Conservation (phyloP, 2,797 vertebrate species). For the Tolypeutes matacus region DNA sequence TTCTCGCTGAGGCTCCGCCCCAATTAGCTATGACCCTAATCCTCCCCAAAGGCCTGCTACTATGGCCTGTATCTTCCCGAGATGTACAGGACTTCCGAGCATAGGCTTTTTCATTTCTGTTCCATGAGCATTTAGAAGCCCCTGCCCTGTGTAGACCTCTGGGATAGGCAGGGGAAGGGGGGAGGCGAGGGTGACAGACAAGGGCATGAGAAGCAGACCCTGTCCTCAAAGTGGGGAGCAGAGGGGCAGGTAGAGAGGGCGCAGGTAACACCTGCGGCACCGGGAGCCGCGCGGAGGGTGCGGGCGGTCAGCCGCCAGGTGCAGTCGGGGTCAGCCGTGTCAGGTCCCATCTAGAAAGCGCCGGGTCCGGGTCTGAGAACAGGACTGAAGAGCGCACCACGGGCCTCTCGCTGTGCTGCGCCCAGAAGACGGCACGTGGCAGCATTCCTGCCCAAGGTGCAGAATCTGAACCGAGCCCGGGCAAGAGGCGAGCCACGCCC, state of each 20-base stretch:
- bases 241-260: not conserved
- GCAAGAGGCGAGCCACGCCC: not conserved
- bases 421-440: not conserved
- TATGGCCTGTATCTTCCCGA: not conserved
- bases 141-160: not conserved
- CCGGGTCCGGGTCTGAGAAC: not conserved
- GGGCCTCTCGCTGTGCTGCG: not conserved
- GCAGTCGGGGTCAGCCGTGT: not conserved
- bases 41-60: not conserved
- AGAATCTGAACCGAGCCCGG: not conserved
- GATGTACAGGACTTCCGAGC: not conserved
- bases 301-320: not conserved
- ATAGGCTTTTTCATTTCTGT: not conserved
- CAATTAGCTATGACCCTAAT: not conserved
- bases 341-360: not conserved
- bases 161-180: not conserved
- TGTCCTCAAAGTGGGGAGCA: not conserved
- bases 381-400: not conserved
- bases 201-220: not conserved
- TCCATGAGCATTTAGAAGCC: not conserved
- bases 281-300: rapidly evolving
- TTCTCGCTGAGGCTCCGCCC: not conserved
- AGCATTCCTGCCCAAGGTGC: not conserved
- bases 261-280: not conserved
- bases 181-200: too few relatives aligned